A percentile compares a stretch with the other conserved stretches of the same genome.
Conservation (phyloP, 1,140 invertebrate species). For the Cydia pomonella region DNA sequence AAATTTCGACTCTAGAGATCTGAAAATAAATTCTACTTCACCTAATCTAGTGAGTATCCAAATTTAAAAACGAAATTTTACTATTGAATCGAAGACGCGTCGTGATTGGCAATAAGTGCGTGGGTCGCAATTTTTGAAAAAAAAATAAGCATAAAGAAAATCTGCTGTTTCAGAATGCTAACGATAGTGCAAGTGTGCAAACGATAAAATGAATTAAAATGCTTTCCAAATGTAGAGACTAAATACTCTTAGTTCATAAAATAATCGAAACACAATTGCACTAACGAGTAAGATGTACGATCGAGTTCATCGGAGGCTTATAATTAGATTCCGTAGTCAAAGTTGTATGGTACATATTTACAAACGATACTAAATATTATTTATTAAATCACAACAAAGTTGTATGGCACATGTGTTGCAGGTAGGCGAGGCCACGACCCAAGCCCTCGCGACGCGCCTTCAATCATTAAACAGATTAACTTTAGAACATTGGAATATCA, state of each 20-base stretch:
- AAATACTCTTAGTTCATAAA: not conserved
- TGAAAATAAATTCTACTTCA: conserved; percentile 58
- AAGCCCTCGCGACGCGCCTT: conserved; percentile 61
- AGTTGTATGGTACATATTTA: conserved; percentile 79
- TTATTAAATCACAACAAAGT: conserved; percentile 79
- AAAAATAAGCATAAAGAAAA: conserved; percentile 47
- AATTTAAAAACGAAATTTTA: conserved; percentile 44
- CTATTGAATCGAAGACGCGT: conserved; percentile 71
- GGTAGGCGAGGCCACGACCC: conserved; percentile 60
- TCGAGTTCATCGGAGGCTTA: conserved; percentile 58
- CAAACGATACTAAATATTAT: conserved; percentile 80
- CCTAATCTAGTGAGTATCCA: conserved; percentile 68
- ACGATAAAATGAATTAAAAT: conserved; percentile 39
- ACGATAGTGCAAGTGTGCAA: conserved; percentile 37
- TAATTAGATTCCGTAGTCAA: conserved; percentile 60
- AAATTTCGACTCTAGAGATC: conserved; percentile 71
- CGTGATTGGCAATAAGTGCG: conserved; percentile 48
- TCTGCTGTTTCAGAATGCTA: conserved; percentile 40
- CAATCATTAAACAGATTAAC: conserved; percentile 62
- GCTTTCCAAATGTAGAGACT: conserved; percentile 34
- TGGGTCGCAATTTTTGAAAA: conserved; percentile 60
- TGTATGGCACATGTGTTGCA: conserved; percentile 77
- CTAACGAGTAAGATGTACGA: conserved; percentile 58
- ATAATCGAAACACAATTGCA: conserved; percentile 51
- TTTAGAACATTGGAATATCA: conserved; percentile 69